A percentile compares a stretch with the other conserved stretches of the same genome.
Evolutionary conservation across 2,797 vertebrate species (phyloP).

Genomic region (Falco peregrinus): DNA sequence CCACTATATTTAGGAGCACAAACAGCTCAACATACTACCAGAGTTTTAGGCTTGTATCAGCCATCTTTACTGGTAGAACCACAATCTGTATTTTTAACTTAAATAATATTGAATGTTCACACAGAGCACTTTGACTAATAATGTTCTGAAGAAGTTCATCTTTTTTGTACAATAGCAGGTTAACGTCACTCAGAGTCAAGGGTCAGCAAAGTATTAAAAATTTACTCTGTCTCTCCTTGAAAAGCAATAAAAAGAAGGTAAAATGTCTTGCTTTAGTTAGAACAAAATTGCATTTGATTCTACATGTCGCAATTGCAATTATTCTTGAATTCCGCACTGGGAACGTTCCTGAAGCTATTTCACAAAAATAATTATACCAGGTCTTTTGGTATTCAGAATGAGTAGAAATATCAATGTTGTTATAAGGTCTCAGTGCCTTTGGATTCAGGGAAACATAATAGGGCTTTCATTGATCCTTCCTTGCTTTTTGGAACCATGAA

Average conservation of each 20-base stretch:
- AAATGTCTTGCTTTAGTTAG: background rate
- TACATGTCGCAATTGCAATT: background rate
- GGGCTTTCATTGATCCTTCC: background rate
- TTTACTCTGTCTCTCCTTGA: background rate
- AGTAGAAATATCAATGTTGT: background rate
- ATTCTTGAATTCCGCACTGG: constrained; percentile 9
- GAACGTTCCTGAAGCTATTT: constrained; percentile 41
- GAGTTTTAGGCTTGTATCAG: background rate
- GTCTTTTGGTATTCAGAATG: constrained; percentile 14
- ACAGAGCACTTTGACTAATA: background rate
- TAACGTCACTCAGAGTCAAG: background rate
- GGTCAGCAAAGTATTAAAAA: constrained; percentile 2
- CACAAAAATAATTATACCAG: constrained; percentile 29
- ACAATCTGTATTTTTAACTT: background rate
- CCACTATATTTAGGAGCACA: background rate
- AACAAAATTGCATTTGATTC: constrained; percentile 35
- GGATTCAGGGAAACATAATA: background rate
- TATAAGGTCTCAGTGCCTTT: background rate
- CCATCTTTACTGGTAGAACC: background rate
- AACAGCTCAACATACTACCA: background rate
- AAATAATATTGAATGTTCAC: background rate
- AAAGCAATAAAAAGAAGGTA: constrained; percentile 25
- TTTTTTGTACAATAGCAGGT: background rate
- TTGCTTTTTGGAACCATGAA: background rate
- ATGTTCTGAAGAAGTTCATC: background rate